phyloP scores from a whole-genome alignment of 1,140 invertebrate genomes.

The Scaptodrosophila lebanonensis region DNA sequence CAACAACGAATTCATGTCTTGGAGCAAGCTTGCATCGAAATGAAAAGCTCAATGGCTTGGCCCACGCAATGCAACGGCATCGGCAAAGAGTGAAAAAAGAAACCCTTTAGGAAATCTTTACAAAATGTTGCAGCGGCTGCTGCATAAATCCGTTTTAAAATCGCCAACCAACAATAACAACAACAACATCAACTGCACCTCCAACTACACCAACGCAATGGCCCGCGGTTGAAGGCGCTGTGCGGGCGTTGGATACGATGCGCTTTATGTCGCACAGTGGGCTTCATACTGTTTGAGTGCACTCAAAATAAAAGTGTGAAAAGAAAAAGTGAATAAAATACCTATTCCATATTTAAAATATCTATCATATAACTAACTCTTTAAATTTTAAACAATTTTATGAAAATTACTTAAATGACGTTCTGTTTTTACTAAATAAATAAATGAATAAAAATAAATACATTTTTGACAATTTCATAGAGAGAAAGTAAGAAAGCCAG shows the following conservation, averaged over 20 bases:
- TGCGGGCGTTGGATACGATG: conserved; percentile 21
- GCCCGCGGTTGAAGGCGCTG: conserved; percentile 49
- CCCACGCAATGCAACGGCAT: conserved; percentile 53
- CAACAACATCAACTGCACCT: conserved; percentile 50
- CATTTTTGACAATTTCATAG: no score
- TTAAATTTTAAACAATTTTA: no score
- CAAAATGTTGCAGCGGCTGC: conserved; percentile 46
- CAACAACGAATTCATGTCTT: conserved; percentile 61
- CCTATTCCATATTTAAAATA: no score
- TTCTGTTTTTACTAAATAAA: no score
- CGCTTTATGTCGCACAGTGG: conserved; percentile 19
- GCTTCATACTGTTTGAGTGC: conserved; percentile 1
- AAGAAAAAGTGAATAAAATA: no score
- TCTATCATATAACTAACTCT: no score
- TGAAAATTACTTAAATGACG: no score
- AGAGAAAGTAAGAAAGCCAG: no score
- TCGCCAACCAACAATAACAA: conserved; percentile 35
- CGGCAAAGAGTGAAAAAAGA: conserved; percentile 45
- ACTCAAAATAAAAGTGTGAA: no score
- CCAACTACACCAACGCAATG: conserved; percentile 59
- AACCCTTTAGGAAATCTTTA: conserved; percentile 73
- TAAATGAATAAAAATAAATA: no score
- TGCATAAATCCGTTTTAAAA: conserved; percentile 72
- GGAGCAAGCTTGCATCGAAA: conserved; percentile 48
- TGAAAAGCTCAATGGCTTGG: conserved; percentile 50